phyloP scores from a whole-genome alignment of 2,888 invertebrate genomes.

The Diarsia mendica region DNA sequence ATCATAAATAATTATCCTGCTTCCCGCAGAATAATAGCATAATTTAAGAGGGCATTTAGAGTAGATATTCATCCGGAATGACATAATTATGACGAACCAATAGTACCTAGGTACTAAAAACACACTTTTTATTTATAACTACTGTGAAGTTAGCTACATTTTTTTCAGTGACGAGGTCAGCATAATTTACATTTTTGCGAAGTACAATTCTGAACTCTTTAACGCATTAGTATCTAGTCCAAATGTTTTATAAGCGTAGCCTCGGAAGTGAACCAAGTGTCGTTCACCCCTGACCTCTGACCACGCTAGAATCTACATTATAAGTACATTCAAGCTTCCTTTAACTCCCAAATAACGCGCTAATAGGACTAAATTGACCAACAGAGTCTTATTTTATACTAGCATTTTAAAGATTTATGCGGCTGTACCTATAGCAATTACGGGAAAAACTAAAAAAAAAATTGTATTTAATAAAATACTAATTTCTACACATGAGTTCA shows the following conservation, averaged over 20 bases:
- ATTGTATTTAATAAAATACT: neutral
- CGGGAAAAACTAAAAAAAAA: too few relatives aligned
- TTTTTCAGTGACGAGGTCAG: neutral
- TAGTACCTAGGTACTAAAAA: too few relatives aligned
- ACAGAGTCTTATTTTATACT: slow-evolving; percentile 8
- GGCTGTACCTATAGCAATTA: neutral
- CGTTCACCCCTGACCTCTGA: slow-evolving; percentile 53
- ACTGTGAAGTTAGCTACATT: neutral
- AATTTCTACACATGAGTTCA: neutral
- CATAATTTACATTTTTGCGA: too few relatives aligned
- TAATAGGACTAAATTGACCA: slow-evolving; percentile 46
- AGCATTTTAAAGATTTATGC: neutral
- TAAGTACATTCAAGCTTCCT: slow-evolving; percentile 31
- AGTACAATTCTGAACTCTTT: neutral
- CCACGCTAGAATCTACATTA: slow-evolving; percentile 30
- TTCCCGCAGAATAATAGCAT: too few relatives aligned
- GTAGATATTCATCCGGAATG: neutral
- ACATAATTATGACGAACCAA: neutral
- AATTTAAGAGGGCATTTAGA: neutral
- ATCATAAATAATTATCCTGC: too few relatives aligned
- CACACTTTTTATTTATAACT: too few relatives aligned
- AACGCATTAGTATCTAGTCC: slow-evolving; percentile 13
- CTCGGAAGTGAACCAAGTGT: slow-evolving; percentile 37
- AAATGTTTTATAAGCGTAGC: slow-evolving; percentile 1
- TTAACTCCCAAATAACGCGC: slow-evolving; percentile 45